Evolutionary conservation across 2,888 invertebrate species (phyloP).

Genomic region (Noctua pronuba): DNA sequence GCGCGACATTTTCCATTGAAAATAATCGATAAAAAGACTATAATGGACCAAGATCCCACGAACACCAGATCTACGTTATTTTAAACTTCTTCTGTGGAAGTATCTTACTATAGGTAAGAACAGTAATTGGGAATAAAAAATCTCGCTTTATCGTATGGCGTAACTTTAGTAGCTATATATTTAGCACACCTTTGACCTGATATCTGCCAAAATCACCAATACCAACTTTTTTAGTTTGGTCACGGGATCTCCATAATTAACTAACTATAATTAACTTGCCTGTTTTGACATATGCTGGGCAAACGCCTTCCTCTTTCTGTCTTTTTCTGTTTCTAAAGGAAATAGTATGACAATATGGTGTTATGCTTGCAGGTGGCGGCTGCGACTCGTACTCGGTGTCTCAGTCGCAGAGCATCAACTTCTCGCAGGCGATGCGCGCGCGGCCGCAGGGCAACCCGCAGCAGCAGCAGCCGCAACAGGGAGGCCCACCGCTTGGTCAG

Average conservation of each 20-base stretch:
- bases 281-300: not conserved
- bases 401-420: constrained; percentile 96
- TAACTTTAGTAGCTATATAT: not conserved
- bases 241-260: not conserved
- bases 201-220: not conserved
- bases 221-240: not conserved
- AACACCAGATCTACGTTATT: not conserved
- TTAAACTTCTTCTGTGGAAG: not conserved
- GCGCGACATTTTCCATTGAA: not conserved
- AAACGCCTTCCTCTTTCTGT: not conserved
- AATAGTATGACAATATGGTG: not conserved
- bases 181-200: not conserved
- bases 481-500: constrained; percentile 79
- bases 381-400: constrained; percentile 93
- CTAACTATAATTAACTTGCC: not conserved
- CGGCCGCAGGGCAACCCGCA: constrained; percentile 80
- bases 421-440: constrained; percentile 93
- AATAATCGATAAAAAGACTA: not conserved
- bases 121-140: not conserved
- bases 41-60: too few species aligned
- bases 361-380: constrained; percentile 81
- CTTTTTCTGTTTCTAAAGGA: not conserved
- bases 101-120: not conserved
- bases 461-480: constrained; percentile 63
- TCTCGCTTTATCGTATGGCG: too few species aligned